Base-by-base conservation (phyloP, 1,140 invertebrate species). In the Camponotus floridanus region DNA sequence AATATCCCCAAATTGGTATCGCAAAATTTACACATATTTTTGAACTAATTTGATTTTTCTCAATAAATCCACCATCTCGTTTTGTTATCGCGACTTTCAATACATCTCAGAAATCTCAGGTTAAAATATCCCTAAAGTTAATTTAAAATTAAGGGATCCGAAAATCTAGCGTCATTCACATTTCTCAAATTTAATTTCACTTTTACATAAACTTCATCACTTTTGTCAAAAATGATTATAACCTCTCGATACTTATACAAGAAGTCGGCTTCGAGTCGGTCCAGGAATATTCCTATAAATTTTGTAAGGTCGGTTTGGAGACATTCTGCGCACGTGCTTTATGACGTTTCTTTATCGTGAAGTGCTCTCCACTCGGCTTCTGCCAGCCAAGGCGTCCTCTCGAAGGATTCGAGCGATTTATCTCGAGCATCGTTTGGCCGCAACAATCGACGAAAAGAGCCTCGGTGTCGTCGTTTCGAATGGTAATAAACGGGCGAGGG, bases 401-500 rank as follows among this genome's bases (percentile, higher is more conserved):
- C 68, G 68, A 26, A 83, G 55, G 68, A 73, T 64, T 48, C 86
- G 51, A 76, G 33, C 70, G 86, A 88, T 88, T 88, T 88, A 89
- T 89, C 87, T 74, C 59, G 68, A 83, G 79, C 79, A 83, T 83
- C 74, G 71, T 70, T 76, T 78, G 64, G 31, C 68, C 48, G 71
- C 42, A 76, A 51, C 57, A 76, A 89, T 86, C 87, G 84, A 71
- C 67, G 76, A 78, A 76, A 88, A 86, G 87, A 83, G 33, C 65
- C 64, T 21, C 65, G 61, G 76, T 73, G 61, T 85, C 74, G 88
- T 89, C 71, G 81, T 45, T 76, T 73, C 76, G 84, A 85, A 89
- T 65, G 76, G 84, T 79, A 89, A 89, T 89, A 89, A 89, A 89
- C 59, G 88, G 57, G 71, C 74, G 48, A 71, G 71, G 26, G 31